Conservation (phyloP, 2,113 vertebrate genomes). For the Limanda limanda region DNA sequence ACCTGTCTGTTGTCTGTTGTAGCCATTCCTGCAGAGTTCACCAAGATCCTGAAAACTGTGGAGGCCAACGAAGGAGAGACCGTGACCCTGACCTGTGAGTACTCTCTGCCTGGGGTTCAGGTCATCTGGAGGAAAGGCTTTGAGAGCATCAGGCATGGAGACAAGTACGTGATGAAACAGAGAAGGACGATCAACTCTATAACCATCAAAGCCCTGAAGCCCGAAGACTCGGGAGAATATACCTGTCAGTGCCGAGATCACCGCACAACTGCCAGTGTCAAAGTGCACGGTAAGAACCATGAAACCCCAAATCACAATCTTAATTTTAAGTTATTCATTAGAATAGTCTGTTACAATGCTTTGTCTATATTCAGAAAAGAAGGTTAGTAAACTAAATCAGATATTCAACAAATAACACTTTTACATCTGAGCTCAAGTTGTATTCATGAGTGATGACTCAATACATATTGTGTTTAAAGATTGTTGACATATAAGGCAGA, state of each 20-base stretch:
- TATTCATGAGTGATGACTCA: neutral
- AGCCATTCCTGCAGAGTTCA: slow-evolving; percentile 84
- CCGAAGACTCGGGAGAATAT: slow-evolving; percentile 89
- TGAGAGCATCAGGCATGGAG: slow-evolving; percentile 75
- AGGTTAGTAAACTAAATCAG: neutral
- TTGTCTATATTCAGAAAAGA: neutral
- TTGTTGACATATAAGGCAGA: too few relatives aligned
- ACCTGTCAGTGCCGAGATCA: slow-evolving; percentile 87
- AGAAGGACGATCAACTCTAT: slow-evolving; percentile 83
- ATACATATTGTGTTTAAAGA: too few relatives aligned
- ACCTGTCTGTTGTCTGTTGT: neutral
- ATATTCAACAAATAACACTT: neutral
- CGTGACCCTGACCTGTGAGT: slow-evolving; percentile 79
- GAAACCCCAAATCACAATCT: neutral
- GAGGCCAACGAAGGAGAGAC: slow-evolving; percentile 80
- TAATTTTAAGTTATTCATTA: neutral
- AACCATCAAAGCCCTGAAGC: slow-evolving; percentile 82
- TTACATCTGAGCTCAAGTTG: neutral
- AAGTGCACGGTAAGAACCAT: slow-evolving; percentile 84
- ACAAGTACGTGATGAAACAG: slow-evolving; percentile 87
- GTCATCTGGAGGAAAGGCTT: slow-evolving; percentile 81
- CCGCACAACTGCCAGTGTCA: slow-evolving; percentile 83
- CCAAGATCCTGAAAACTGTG: slow-evolving; percentile 61
- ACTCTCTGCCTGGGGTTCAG: slow-evolving; percentile 80
- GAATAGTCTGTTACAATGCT: neutral